Conservation (phyloP, 2,113 vertebrate species). For the Pangasianodon gigas region DNA sequence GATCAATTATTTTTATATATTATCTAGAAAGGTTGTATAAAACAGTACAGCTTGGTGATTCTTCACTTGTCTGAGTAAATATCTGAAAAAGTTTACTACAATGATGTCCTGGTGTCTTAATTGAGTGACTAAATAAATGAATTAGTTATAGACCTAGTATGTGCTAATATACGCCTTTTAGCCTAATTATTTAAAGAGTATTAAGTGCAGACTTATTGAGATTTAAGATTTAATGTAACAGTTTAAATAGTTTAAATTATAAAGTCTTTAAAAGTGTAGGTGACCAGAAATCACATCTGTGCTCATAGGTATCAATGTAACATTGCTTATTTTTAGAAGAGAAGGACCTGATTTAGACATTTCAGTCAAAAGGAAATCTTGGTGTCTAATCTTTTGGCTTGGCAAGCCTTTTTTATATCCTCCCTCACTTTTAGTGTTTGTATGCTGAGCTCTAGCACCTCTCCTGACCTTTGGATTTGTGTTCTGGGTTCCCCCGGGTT, state of each 20-base stretch:
- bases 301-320: not conserved
- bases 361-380: not conserved
- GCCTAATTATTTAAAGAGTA: slow-evolving; percentile 11
- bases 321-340: not conserved
- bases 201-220: not conserved
- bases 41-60: not conserved
- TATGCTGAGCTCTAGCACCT: not conserved
- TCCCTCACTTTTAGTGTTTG: not conserved
- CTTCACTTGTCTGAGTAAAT: not conserved
- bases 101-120: not conserved
- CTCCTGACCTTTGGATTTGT: slow-evolving; percentile 26
- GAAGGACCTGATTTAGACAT: not conserved
- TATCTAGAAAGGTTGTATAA: not conserved
- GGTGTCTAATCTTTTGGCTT: not conserved
- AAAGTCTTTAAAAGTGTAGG: not conserved
- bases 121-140: not conserved
- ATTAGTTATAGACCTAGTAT: not conserved
- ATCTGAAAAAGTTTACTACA: not conserved
- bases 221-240: not conserved
- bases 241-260: not conserved
- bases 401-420: not conserved
- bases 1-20: not conserved
- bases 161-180: not conserved
- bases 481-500: slow-evolving; percentile 3
- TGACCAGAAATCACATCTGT: not conserved